Base-by-base conservation (phyloP, 2,797 vertebrate species). In the Rhadinocentrus ornatus region DNA sequence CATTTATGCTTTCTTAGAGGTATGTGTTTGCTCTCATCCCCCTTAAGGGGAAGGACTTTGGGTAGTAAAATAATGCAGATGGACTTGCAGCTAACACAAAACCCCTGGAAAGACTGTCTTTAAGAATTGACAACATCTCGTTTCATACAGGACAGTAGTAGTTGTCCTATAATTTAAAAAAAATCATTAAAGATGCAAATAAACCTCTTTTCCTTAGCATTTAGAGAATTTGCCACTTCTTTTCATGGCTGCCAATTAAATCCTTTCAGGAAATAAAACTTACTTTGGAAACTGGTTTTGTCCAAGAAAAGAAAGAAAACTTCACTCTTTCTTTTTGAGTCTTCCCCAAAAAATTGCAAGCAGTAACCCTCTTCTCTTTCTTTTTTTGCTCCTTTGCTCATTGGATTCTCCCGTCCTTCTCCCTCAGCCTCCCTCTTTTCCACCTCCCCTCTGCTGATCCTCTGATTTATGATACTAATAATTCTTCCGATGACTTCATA, bases 391-490 rank as follows among this genome's bases (percentile, higher is more conserved):
- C n/a, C 29, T 64, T 18, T 24, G 11, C 57, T 60, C 34, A 27
- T 64, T 34, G 26, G 35, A 34, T 44, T n/a, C 11, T 34, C n/a
- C 32, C 24, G 50, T 44, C 35, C 62, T 37, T 12, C 37, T 13
- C 22, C 13, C 1, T 8, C 57, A 18, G 11, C 62, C 48, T 29
- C 37, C 26, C 54, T 48, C 75, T 63, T 59, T 64, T 61, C 35
- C 62, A 27, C 63, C 24, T 70, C 69, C 63, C 69, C 50, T 72
- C 53, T 13, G 39, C 78, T 53, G 70, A 80, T 66, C 73, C 68
- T 75, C 68, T 85, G 88, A 89, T 91, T 89, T 91, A 88, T 73
- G 68, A 76, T 69, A 18, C 75, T 82, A 75, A 85, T 88, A 84
- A 85, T 81, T 79, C 68, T 68, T 62, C 39, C 26, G 20, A 72